phyloP scores from a whole-genome alignment of 2,888 invertebrate genomes.

The Calliscelio sp. region DNA sequence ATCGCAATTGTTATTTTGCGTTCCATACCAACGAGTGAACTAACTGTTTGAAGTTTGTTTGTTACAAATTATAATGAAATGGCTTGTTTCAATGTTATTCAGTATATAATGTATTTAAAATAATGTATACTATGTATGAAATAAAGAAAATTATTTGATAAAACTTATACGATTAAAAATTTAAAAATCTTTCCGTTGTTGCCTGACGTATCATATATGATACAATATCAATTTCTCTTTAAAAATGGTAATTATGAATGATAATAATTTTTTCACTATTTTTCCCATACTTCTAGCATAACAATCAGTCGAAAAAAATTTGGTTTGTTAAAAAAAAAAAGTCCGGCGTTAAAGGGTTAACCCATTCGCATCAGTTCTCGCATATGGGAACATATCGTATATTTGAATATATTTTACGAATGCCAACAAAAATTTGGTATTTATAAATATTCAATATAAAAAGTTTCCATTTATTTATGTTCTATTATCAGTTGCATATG shows the following conservation, averaged over 20 bases:
- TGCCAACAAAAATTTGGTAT: no score
- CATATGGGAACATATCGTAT: no score
- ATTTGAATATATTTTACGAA: no score
- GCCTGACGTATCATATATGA: constrained; percentile 39
- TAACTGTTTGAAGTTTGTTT: constrained; percentile 30
- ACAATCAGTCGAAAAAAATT: constrained; percentile 24
- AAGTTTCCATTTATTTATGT: no score
- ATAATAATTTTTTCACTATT: constrained; percentile 30
- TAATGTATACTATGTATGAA: constrained; percentile 26
- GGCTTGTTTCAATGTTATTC: constrained; percentile 33
- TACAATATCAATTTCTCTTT: constrained; percentile 37
- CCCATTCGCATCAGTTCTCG: no score
- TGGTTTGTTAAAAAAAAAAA: constrained; percentile 17
- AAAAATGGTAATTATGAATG: constrained; percentile 31
- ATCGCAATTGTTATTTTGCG: constrained; percentile 33
- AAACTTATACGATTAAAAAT: constrained; percentile 31
- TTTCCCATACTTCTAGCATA: constrained; percentile 34
- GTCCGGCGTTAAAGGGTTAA: constrained; percentile 29
- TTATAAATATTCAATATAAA: no score
- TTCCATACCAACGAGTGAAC: constrained; percentile 39
- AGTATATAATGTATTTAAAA: constrained; percentile 24
- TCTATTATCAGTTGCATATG: no score
- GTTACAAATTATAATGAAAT: constrained; percentile 21
- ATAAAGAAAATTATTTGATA: constrained; percentile 33
- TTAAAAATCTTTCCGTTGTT: constrained; percentile 32